Conservation (phyloP, 1,140 invertebrate genomes). For the Eubasilissa regina region DNA sequence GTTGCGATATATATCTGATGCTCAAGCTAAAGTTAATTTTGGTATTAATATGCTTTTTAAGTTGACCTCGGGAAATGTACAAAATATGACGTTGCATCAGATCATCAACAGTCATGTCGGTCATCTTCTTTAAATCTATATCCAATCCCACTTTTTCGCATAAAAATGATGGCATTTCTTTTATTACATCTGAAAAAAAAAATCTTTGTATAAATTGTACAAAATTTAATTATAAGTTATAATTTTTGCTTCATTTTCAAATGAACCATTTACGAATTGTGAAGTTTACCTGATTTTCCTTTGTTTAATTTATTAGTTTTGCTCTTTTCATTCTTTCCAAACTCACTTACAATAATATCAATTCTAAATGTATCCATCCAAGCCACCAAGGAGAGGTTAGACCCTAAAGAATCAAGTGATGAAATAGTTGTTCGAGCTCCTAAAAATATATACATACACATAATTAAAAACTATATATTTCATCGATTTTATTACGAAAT, state of each 20-base stretch:
- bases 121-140: slow-evolving; percentile 90
- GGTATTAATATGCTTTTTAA: slow-evolving; percentile 92
- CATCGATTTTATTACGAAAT: neutral
- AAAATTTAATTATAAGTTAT: neutral
- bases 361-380: slow-evolving; percentile 91
- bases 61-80: slow-evolving; percentile 87
- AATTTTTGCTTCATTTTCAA: neutral
- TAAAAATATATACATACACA: slow-evolving; percentile 48
- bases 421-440: slow-evolving; percentile 73
- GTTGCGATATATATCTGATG: slow-evolving; percentile 90
- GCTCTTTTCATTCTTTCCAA: slow-evolving; percentile 71
- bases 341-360: slow-evolving; percentile 94
- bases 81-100: slow-evolving; percentile 85
- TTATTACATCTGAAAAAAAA: slow-evolving; percentile 29
- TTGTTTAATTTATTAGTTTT: slow-evolving; percentile 69
- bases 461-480: neutral
- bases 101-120: slow-evolving; percentile 91
- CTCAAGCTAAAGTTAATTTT: slow-evolving; percentile 91
- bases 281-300: slow-evolving; percentile 63
- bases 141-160: slow-evolving; percentile 93
- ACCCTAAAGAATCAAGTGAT: slow-evolving; percentile 89
- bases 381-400: slow-evolving; percentile 90
- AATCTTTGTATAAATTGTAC: too few species aligned
- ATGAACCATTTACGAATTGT: neutral
- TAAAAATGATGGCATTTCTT: slow-evolving; percentile 90